These are phyloP conservation scores for Matsumyia berberina DNA, from an alignment of 2,888 invertebrate species.

Conservation along the genomic window DNA sequence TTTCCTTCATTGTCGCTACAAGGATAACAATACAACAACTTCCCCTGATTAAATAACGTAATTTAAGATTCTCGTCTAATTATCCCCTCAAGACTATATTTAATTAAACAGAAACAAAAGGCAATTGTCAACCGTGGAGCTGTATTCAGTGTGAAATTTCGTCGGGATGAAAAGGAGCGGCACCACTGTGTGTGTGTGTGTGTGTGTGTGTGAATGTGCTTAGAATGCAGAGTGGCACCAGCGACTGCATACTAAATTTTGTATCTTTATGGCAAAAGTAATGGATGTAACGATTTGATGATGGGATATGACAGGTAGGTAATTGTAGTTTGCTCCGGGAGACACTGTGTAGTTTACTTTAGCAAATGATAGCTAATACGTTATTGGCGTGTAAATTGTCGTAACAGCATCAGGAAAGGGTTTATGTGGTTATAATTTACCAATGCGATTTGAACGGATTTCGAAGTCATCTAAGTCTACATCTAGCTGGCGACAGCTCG, in stretches of 20 bases:
- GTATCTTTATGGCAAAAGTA: slow-evolving; percentile 5
- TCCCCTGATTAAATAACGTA: slow-evolving; percentile 66
- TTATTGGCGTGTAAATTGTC: too few relatives aligned
- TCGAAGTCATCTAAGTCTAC: too few relatives aligned
- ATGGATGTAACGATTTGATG: background rate
- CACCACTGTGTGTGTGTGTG: background rate
- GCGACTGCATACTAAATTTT: slow-evolving; percentile 5
- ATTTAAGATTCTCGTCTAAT: slow-evolving; percentile 73
- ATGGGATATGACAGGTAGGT: background rate
- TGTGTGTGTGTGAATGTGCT: background rate
- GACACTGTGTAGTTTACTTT: too few relatives aligned
- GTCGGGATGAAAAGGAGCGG: background rate
- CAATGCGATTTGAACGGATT: too few relatives aligned
- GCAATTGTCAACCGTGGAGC: slow-evolving; percentile 57
- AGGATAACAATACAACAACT: slow-evolving; percentile 66
- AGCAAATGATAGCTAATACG: too few relatives aligned
- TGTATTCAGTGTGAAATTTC: background rate
- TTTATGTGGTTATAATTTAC: too few relatives aligned
- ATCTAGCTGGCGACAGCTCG: too few relatives aligned
- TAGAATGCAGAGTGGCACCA: background rate
- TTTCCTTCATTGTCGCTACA: slow-evolving; percentile 61
- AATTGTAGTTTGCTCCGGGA: background rate
- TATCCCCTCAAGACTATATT: slow-evolving; percentile 68
- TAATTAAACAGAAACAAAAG: slow-evolving; percentile 73
- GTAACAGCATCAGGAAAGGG: too few relatives aligned